Base-by-base conservation (phyloP, 1,140 invertebrate species). In the Brachionus rubens region DNA sequence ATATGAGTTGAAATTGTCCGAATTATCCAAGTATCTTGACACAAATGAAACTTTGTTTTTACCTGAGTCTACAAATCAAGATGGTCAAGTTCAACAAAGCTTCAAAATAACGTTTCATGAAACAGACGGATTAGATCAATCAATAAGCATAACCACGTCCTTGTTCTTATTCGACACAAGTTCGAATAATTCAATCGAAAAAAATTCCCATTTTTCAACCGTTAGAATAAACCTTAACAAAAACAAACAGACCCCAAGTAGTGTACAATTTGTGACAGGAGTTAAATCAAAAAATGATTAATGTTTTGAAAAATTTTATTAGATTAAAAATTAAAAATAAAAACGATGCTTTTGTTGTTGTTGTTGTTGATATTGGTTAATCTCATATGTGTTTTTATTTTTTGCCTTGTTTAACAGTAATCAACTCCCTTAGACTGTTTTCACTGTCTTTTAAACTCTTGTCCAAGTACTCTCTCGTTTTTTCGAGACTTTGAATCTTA, bases 401-500 rank as follows among this genome's bases (percentile, higher is more conserved):
- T 41, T 72, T 72, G 2, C 43, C 68, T 41, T 72, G 68, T 54
- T 72, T 72, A 21, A 54, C 43, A 21, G 5, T 30, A 33, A 72
- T 72, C 24, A 72, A 36, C 33, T 72, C 68, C 10, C 68, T 43
- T 19, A 72, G 50, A 30, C 68, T 72, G 12, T 72, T 21, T n/a
- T 72, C 68, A 36, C 68, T 72, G 10, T 72, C 68, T 41, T 72
- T 72, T 3, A 72, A 28, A 72, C 68, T 72, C 30, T 72, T 48
- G 14, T 72, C 68, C 9, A 72, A 28, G 19, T 72, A 54, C 41
- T 72, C 68, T 16, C 41, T 72, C 14, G 68, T 14, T 41, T 72
- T 72, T 36, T 72, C 68, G 9, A 72, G 33, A 9, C 14, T 40
- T 33, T 41, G 28, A 2, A 72, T 72, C 16, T 72, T 72, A 26